These are phyloP conservation scores for Neolamprologus tretocephalus DNA, from an alignment of 2,113 vertebrate genomes.

Conservation along the genomic window DNA sequence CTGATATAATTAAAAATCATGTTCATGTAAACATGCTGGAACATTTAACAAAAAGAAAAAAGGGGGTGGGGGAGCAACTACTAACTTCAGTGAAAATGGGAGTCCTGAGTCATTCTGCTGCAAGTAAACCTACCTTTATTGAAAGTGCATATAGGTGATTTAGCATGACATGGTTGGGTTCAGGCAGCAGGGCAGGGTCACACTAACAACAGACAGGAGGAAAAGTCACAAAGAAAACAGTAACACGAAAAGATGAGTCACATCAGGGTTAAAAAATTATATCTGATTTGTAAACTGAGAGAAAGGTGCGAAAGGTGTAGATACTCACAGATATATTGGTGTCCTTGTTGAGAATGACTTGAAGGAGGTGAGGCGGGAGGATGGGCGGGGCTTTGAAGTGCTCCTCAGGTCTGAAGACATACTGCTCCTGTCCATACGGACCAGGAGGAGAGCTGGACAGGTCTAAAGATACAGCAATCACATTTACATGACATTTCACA, in stretches of 20 bases:
- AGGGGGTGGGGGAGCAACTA: not conserved
- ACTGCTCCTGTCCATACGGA: conserved; percentile 89
- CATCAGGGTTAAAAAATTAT: not conserved
- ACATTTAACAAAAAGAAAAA: not conserved
- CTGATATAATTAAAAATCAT: not conserved
- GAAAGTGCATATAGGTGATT: conserved; percentile 96
- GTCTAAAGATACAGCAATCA: conserved; percentile 62
- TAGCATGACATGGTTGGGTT: conserved; percentile 98
- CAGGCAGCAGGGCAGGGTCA: conserved; percentile 91
- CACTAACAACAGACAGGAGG: conserved; percentile 69
- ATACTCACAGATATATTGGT: conserved; percentile 92
- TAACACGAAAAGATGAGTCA: not conserved
- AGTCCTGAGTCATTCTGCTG: not conserved
- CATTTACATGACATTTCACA: not conserved
- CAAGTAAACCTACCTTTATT: conserved; percentile 81
- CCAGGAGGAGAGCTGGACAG: conserved; percentile 94
- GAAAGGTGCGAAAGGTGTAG: not conserved
- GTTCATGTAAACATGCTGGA: not conserved
- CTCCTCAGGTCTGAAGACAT: conserved; percentile 85
- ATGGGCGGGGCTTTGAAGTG: conserved; percentile 95
- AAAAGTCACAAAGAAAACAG: not conserved
- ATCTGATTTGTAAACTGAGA: not conserved
- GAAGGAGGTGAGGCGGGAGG: conserved; percentile 94
- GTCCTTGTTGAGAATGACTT: conserved; percentile 99
- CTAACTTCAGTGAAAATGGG: not conserved